A percentile compares a stretch with the other conserved stretches of the same genome.
phyloP scores from a whole-genome alignment of 2,888 invertebrate species.

The Mechanitis messenoides region DNA sequence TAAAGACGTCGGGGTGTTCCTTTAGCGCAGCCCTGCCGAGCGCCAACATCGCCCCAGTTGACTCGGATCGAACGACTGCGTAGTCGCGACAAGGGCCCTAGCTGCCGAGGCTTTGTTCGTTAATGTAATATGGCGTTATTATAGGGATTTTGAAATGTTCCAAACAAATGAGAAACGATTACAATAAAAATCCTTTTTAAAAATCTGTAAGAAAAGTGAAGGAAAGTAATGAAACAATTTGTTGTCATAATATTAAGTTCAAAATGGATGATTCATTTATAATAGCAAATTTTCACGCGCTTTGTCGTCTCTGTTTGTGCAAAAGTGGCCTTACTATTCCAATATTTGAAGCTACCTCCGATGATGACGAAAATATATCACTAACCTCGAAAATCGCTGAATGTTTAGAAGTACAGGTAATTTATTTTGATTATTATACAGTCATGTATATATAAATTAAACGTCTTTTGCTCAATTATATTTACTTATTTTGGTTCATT shows the following conservation, averaged over 20 bases:
- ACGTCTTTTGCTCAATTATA: too few relatives aligned
- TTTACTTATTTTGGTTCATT: too few relatives aligned
- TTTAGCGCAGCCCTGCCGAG: slow-evolving; percentile 73
- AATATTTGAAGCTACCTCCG: slow-evolving; percentile 77
- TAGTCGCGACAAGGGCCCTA: slow-evolving; percentile 57
- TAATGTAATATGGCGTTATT: slow-evolving; percentile 36
- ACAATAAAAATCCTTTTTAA: slow-evolving; percentile 15
- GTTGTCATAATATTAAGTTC: slow-evolving; percentile 26
- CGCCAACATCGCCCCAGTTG: slow-evolving; percentile 64
- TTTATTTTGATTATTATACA: slow-evolving; percentile 29
- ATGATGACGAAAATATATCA: slow-evolving; percentile 63
- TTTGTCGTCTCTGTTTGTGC: slow-evolving; percentile 81
- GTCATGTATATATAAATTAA: too few relatives aligned
- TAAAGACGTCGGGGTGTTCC: slow-evolving; percentile 58
- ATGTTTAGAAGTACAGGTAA: slow-evolving; percentile 73
- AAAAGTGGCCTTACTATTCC: slow-evolving; percentile 79
- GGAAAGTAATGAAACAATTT: slow-evolving; percentile 18
- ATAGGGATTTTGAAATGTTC: slow-evolving; percentile 26
- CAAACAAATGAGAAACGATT: slow-evolving; percentile 22
- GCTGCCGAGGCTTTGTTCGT: slow-evolving; percentile 42
- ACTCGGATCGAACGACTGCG: slow-evolving; percentile 70
- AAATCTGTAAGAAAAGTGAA: slow-evolving; percentile 14
- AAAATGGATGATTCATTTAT: slow-evolving; percentile 75
- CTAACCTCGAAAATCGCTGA: slow-evolving; percentile 74
- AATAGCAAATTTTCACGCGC: slow-evolving; percentile 77